Percentiles rank a stretch among this genome's conserved stretches.
These are phyloP conservation scores for Microtus richardsoni DNA, from an alignment of 2,113 vertebrate genomes.

Conservation along the genomic window DNA sequence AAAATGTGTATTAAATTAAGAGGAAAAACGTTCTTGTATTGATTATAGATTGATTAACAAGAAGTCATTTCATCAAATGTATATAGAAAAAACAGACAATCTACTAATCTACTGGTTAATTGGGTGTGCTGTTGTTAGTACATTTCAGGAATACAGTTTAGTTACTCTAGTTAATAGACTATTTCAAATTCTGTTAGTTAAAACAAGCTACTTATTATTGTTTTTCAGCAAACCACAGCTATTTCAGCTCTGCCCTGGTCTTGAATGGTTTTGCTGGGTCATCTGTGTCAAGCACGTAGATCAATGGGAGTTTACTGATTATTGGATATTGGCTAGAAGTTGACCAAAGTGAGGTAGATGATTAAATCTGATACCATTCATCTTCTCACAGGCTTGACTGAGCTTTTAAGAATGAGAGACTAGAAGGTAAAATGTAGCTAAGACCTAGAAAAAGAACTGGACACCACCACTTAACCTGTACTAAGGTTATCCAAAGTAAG, in stretches of 20 bases:
- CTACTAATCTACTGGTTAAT: neutral
- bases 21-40: neutral
- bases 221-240: neutral
- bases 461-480: neutral
- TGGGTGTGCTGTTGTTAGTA: neutral
- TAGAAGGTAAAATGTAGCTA: neutral
- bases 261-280: neutral
- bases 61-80: slow-evolving; percentile 31
- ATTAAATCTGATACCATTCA: neutral
- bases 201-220: neutral
- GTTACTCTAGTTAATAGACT: neutral
- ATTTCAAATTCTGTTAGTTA: neutral
- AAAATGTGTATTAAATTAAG: slow-evolving; percentile 2
- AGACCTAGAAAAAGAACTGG: neutral
- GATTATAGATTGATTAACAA: neutral
- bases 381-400: neutral
- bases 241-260: neutral
- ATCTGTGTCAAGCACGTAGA: neutral
- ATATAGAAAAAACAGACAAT: neutral
- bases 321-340: neutral
- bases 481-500: neutral
- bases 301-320: neutral
- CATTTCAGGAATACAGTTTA: slow-evolving; percentile 10
- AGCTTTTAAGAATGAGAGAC: neutral
- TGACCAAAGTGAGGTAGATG: neutral